phyloP scores from a whole-genome alignment of 2,888 invertebrate genomes.

The Lasioglossum leucozonium region DNA sequence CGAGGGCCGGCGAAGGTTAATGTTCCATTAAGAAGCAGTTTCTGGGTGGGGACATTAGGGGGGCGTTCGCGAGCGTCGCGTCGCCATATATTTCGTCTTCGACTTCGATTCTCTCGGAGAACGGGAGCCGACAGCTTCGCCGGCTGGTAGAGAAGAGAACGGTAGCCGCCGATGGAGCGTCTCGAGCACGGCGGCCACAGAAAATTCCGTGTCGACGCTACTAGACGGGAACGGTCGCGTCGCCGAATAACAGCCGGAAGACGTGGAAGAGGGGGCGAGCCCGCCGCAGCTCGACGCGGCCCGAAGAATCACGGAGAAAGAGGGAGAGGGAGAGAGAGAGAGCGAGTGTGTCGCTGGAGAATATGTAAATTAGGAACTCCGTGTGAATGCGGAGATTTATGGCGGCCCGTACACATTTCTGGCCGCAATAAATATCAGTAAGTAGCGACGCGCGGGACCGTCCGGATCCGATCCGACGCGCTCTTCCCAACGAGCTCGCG shows the following conservation, averaged over 20 bases:
- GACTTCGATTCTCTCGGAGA: background rate
- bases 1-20: background rate
- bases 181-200: conserved; percentile 7
- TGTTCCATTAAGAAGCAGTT: background rate
- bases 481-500: conserved; percentile 39
- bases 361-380: conserved; percentile 85
- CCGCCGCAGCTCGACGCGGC: background rate
- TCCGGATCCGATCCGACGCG: conserved; percentile 71
- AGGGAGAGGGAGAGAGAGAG: conserved; percentile 58
- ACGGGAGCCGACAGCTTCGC: background rate
- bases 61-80: background rate
- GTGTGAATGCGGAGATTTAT: conserved; percentile 85
- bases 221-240: conserved; percentile 28
- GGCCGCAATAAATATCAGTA: conserved; percentile 85
- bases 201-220: conserved; percentile 39
- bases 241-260: conserved; percentile 41
- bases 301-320: conserved; percentile 71
- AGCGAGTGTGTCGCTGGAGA: conserved; percentile 73
- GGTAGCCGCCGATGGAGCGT: conserved; percentile 1
- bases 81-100: background rate
- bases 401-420: conserved; percentile 83
- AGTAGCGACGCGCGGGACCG: conserved; percentile 82
- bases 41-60: no score
- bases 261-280: conserved; percentile 48
- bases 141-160: background rate